Base-by-base conservation (phyloP, 2,797 vertebrate species). In the Telmatherina bonti region DNA sequence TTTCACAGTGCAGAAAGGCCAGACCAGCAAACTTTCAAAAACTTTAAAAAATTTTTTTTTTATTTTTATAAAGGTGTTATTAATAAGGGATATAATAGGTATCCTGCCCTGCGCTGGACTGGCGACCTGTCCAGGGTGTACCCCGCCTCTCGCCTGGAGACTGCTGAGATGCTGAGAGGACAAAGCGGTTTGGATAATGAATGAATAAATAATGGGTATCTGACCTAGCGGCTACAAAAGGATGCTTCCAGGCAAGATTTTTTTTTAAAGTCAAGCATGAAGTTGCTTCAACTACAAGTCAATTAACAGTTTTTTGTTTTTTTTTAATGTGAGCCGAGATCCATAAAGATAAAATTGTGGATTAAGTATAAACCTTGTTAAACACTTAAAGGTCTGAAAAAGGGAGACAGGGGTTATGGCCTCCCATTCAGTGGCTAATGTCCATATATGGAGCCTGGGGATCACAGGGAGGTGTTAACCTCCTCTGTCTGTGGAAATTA, bases 401-500 rank as follows among this genome's bases (percentile, higher is more conserved):
- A 76, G 65, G 67, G 72, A 79, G 80, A 67, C 41, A 0, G 45
- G 88, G 91, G 90, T 89, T 83, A 79, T 20, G 84, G 78, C 83
- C 88, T 88, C 61, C 47, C 59, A 60, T 81, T 88, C 79, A 65
- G 80, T 73, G 81, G 88, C 85, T 89, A 89, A 89, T 89, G 82
- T 86, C 88, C 76, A 43, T 83, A 74, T 83, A 67, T 54, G 60
- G 81, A 90, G 86, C 70, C 83, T 77, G 78, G 81, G 84, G 91
- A 93, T 93, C 91, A 89, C 88, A 79, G 83, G 86, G 84, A 82
- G 92, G 89, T 88, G 93, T 91, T 94, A 93, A 93, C 92, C 92
- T 93, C 90, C 78, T 81, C 90, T 92, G 93, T 93, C 93, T 92
- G 88, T 82, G 82, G 90, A 93, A 93, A 93, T 94, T 92, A 93